These are phyloP conservation scores for Cichladusa arquata DNA, from an alignment of 2,113 vertebrate genomes.

Conservation along the genomic window DNA sequence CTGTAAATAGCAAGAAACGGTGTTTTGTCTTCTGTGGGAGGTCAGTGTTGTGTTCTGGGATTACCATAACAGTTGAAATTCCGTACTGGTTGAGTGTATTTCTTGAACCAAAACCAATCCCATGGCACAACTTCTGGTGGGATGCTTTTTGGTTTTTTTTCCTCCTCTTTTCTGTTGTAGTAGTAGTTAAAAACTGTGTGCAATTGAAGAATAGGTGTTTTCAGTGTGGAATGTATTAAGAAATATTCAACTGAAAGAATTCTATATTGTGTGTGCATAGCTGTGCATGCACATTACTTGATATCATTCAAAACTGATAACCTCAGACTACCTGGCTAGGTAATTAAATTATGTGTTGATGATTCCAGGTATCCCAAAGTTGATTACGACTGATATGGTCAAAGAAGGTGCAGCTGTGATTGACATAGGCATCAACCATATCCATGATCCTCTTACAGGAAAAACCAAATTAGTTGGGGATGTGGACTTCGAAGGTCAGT, in stretches of 20 bases:
- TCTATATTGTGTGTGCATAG: neutral
- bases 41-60: neutral
- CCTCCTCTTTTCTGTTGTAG: neutral
- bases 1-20: neutral
- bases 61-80: neutral
- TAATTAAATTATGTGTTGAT: neutral
- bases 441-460: slow-evolving; percentile 80
- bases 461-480: slow-evolving; percentile 87
- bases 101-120: neutral
- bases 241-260: neutral
- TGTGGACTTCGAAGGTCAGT: slow-evolving; percentile 92
- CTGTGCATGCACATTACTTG: neutral
- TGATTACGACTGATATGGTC: slow-evolving; percentile 91
- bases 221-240: neutral
- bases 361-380: slow-evolving; percentile 83
- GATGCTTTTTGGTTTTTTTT: neutral
- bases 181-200: neutral
- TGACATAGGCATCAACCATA: slow-evolving; percentile 90
- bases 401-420: slow-evolving; percentile 89
- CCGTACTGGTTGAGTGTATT: neutral
- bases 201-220: neutral
- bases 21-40: neutral
- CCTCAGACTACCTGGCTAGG: neutral
- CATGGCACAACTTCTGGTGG: neutral
- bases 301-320: neutral